Base-by-base conservation (phyloP, 2,113 vertebrate genomes). In the Gambusia holbrooki region DNA sequence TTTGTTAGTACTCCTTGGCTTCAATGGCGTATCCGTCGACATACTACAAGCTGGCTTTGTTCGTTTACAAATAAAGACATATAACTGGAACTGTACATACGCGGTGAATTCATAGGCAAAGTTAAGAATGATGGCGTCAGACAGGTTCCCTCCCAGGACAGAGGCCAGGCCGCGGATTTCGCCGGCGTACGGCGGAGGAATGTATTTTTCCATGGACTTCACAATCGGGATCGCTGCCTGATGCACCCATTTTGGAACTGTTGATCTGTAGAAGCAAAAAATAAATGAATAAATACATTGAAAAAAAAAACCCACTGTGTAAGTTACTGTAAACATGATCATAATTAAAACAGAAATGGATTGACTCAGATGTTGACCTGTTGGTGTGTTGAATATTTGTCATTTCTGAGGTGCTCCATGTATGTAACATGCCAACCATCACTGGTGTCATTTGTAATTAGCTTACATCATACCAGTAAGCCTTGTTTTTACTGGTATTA, bases 91-190 rank as follows among this genome's bases (percentile, higher is more conserved):
- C 68, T 15, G 68, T 79, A 96, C 97, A 89, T 93, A 99, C 98
- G 96, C 96, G 0, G 94, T 92, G 13, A 93, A 87, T 92, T 99
- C 98, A 25, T 99, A 99, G 83, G 94, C 95, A 22, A 98, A 94
- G 90, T 99, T 99, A 12, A 98, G 86, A 1, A 98, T 78, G 27
- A 99, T 25, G 28, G 95, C 84, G 0, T 98, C 96, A 0, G 93
- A 89, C 0, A 96, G 70, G 3, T 62, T 91, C 28, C 93, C 4
- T 61, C 93, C 94, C n/a, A 96, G 66, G 0, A 87, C 80, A 1
- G 82, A 30, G 69, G 95, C 93, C 45, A 98, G 2, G 1, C 97
- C 96, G 0, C 79, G 90, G 22, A 98, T 96, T 86, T 99, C 98
- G 0, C 87, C 92, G 0, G 84, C 90, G 1, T 96, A 98, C 0